Percentiles rank a stretch among this genome's conserved stretches.
phyloP scores from a whole-genome alignment of 35 echinoderm and acorn worm genomes.

The Ophiothrix spiculata region DNA sequence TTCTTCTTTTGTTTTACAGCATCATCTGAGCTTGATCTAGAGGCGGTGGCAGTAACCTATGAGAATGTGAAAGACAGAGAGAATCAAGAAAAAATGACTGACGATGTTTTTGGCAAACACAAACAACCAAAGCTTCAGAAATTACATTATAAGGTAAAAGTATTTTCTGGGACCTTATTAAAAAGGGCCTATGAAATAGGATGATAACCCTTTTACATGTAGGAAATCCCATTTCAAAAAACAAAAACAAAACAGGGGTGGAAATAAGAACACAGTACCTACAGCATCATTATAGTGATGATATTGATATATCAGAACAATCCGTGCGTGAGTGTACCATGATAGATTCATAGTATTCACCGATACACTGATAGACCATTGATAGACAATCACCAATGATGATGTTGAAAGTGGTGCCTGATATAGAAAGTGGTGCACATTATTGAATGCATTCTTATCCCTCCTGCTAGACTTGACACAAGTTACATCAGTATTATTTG shows the following conservation, averaged over 20 bases:
- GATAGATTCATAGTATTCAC: too few relatives aligned
- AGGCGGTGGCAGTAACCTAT: constrained; percentile 21
- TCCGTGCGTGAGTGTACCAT: too few relatives aligned
- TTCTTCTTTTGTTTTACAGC: constrained; percentile 3
- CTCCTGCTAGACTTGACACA: too few relatives aligned
- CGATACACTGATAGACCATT: too few relatives aligned
- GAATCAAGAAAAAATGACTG: constrained; percentile 13
- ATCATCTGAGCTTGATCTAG: constrained; percentile 7
- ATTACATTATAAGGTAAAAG: constrained; percentile 72
- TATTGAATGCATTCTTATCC: too few relatives aligned
- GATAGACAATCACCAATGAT: too few relatives aligned
- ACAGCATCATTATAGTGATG: too few relatives aligned
- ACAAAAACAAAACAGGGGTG: neutral
- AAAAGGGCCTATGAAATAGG: too few relatives aligned
- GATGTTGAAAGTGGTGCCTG: too few relatives aligned
- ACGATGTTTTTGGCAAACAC: constrained; percentile 63
- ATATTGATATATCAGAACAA: too few relatives aligned
- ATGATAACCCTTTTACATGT: too few relatives aligned
- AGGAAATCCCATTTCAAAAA: neutral
- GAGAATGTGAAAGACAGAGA: constrained; percentile 65
- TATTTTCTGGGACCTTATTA: neutral
- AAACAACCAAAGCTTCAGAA: constrained; percentile 72
- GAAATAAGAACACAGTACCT: neutral
- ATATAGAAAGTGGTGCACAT: neutral
- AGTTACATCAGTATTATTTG: too few relatives aligned